Percentiles rank a stretch among this genome's conserved stretches.
These are phyloP conservation scores for Psylliodes chrysocephalus DNA, from an alignment of 2,888 invertebrate genomes.

Conservation along the genomic window DNA sequence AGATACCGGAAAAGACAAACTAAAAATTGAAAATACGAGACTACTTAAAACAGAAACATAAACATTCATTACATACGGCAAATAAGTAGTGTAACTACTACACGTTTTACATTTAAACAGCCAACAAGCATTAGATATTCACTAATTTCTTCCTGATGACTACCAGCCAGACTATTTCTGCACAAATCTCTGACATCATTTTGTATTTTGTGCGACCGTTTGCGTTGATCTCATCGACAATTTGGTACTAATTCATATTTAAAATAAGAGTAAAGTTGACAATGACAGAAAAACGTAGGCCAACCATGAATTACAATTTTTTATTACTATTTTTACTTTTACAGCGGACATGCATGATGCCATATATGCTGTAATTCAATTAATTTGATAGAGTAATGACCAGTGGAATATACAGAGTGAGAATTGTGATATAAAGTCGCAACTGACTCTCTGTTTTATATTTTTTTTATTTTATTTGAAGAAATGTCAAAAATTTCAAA, in stretches of 20 bases:
- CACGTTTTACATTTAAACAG: no score
- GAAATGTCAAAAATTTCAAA: no score
- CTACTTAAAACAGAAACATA: no score
- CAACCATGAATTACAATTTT: conserved; percentile 11
- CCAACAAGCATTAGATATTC: not conserved
- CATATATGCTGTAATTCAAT: not conserved
- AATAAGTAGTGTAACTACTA: no score
- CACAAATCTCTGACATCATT: conserved; percentile 15
- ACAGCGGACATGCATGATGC: conserved; percentile 14
- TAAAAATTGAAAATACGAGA: no score
- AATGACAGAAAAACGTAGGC: not conserved
- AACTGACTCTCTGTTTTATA: no score
- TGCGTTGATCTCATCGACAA: conserved; percentile 26
- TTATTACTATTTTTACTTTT: conserved; percentile 20
- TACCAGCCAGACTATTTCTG: conserved; percentile 10
- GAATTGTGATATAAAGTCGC: no score
- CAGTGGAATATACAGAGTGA: not conserved
- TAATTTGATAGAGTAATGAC: conserved; percentile 7
- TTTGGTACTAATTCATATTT: conserved; percentile 13
- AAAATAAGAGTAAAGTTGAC: not conserved
- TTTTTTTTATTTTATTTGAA: no score
- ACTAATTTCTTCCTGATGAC: conserved; percentile 16
- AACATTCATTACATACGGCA: no score
- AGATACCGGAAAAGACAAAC: no score
- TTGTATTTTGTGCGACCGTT: not conserved